Conservation (phyloP, 35 echinoderm and acorn worm species). For the Ophioderma brevispina region DNA sequence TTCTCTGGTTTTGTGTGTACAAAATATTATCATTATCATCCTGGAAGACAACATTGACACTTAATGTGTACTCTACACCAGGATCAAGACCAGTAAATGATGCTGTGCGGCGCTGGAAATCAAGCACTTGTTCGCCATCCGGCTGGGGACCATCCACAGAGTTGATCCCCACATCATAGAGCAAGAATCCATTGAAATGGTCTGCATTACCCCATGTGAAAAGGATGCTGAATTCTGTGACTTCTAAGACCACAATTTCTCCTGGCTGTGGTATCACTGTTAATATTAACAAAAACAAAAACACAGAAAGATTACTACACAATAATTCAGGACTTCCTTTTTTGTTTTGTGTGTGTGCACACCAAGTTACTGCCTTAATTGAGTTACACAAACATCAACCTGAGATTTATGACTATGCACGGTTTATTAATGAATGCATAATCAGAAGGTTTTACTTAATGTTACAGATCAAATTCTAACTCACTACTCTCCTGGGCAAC, state of each 20-base stretch:
- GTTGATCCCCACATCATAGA: neutral
- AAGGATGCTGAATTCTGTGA: neutral
- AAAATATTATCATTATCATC: neutral
- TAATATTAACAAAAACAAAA: no score
- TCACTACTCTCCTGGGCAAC: no score
- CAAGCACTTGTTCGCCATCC: neutral
- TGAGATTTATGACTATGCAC: no score
- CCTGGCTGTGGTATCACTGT: neutral
- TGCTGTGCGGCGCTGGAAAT: neutral
- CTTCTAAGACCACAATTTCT: neutral
- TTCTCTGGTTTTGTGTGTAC: neutral
- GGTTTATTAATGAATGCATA: no score
- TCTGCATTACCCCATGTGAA: neutral
- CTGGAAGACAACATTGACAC: neutral
- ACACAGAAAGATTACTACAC: no score
- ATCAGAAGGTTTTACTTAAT: no score
- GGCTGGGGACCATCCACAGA: neutral
- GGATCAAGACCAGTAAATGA: neutral
- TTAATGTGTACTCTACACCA: neutral
- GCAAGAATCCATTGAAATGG: neutral
- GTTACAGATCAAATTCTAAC: no score
- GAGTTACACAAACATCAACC: no score
- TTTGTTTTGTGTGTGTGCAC: no score
- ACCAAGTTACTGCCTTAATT: no score
- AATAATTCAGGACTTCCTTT: no score